Conservation (phyloP, 2,888 invertebrate species). For the Erebia palarica region DNA sequence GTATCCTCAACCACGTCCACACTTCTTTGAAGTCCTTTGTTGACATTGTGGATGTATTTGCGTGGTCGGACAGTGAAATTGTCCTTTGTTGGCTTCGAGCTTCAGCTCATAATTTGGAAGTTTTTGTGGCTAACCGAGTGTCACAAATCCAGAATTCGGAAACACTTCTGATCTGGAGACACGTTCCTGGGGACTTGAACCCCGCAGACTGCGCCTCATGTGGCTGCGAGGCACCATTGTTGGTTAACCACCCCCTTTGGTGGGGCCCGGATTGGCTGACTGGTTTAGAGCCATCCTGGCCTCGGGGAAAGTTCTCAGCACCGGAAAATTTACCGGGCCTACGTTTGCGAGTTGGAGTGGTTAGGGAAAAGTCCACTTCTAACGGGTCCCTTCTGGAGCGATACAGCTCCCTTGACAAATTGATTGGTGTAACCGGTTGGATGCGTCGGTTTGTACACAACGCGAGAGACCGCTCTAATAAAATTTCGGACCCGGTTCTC, state of each 20-base stretch:
- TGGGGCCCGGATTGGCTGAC: not conserved
- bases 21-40: not conserved
- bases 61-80: constrained; percentile 33
- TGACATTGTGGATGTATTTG: not conserved
- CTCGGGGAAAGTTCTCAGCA: not conserved
- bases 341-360: not conserved
- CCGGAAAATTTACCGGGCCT: not conserved
- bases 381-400: not conserved
- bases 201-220: not conserved
- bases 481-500: not conserved
- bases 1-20: constrained; percentile 18
- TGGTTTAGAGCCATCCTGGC: not conserved
- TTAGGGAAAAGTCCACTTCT: not conserved
- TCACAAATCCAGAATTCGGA: not conserved
- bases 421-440: not conserved
- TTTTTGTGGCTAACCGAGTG: not conserved
- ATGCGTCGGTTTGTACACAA: not conserved
- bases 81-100: constrained; percentile 28
- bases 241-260: not conserved
- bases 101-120: not conserved
- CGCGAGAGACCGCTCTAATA: not conserved
- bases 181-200: not conserved
- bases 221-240: not conserved
- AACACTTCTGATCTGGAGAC: not conserved
- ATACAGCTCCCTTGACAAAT: not conserved